Conservation (phyloP, 2,113 vertebrate species). For the Paradisaea rubra region DNA sequence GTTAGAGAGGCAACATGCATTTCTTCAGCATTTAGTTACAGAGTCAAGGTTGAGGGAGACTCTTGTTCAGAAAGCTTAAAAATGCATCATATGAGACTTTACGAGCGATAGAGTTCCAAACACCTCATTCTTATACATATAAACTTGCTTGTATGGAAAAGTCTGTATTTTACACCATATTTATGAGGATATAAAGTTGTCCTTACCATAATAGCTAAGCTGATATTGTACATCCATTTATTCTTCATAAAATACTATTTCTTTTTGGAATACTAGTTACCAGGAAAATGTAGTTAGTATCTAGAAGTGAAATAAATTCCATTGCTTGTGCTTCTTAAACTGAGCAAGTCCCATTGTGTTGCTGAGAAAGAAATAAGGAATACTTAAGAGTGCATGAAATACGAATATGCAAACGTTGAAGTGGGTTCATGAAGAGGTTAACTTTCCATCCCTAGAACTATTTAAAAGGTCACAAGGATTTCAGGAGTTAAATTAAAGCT, state of each 20-base stretch:
- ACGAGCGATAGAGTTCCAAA: neutral
- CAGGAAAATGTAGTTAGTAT: neutral
- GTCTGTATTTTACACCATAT: neutral
- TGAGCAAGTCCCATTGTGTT: neutral
- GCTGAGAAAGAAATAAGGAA: neutral
- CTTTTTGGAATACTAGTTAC: neutral
- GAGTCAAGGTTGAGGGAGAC: neutral
- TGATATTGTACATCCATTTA: neutral
- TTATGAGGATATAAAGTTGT: neutral
- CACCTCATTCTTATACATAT: neutral
- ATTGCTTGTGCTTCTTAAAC: neutral
- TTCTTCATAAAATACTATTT: neutral
- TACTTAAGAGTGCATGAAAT: neutral
- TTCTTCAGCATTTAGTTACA: neutral
- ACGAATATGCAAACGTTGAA: accelerated
- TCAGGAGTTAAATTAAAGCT: neutral
- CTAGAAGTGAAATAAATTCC: neutral
- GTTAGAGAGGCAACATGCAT: neutral
- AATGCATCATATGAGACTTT: neutral
- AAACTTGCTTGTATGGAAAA: neutral
- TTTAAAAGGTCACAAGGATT: neutral
- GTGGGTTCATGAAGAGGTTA: neutral
- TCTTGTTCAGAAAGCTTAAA: neutral
- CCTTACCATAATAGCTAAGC: neutral
- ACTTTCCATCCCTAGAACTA: neutral